Percentiles rank a stretch among this genome's conserved stretches.
These are phyloP conservation scores for Musca domestica DNA, from an alignment of 1,140 invertebrate species.

Conservation along the genomic window DNA sequence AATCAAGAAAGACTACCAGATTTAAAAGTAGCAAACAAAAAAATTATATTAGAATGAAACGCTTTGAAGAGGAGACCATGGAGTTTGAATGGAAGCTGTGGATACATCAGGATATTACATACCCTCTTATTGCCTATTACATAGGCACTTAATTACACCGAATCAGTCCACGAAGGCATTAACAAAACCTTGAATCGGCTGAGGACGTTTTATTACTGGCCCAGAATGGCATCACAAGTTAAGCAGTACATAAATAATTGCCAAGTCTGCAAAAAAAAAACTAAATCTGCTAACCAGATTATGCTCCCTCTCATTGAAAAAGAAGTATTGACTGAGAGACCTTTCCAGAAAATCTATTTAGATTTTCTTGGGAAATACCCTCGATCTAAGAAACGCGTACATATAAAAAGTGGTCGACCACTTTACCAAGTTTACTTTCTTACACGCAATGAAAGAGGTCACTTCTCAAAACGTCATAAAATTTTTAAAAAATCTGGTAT, in stretches of 20 bases:
- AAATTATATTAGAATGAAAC: neutral
- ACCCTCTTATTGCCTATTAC: neutral
- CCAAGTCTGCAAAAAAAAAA: neutral
- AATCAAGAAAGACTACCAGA: too few species aligned
- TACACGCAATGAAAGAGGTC: too few species aligned
- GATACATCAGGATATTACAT: neutral
- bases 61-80: neutral
- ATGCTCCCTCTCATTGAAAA: neutral
- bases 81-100: neutral
- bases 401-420: too few species aligned
- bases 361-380: too few species aligned
- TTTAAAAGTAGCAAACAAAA: too few species aligned
- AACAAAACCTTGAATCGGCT: neutral
- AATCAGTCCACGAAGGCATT: neutral
- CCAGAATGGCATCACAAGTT: too few species aligned
- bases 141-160: neutral
- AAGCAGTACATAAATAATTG: neutral
- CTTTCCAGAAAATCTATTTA: too few species aligned
- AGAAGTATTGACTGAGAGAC: neutral
- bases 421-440: too few species aligned
- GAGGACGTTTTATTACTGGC: conserved; percentile 1
- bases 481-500: neutral
- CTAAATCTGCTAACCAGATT: neutral
- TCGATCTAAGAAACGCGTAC: too few species aligned
- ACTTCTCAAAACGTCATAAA: too few species aligned